Evolutionary conservation across 1,140 invertebrate genomes (phyloP), one percentile per base, ranked within the genome.

Genomic region (Vanessa atalanta): DNA sequence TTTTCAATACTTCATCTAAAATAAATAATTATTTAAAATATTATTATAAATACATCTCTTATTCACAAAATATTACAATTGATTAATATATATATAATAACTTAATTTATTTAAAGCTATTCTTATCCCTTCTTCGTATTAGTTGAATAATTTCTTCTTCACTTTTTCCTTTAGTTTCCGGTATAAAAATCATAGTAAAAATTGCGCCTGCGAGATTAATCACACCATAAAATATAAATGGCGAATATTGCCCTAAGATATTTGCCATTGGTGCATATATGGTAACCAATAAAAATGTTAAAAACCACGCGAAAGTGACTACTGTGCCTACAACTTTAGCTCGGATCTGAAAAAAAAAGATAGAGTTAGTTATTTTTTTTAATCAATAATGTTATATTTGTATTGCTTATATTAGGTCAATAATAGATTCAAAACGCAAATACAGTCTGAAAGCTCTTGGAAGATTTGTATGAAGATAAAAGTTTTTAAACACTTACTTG

Each of bases 111-210:
- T 53, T 53, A 8, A 53, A 15, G 15, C n/a, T 53, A 53, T 43
- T 43, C 16, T 57, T 57, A 57, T 13, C 55, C 13, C 55, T 57
- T 57, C 55, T 20, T 57, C 31, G 43, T 23, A 68, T 47, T 7
- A 57, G 15, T n/a, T 68, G 43, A 16, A 15, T n/a, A 26, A 87
- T 83, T 73, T 87, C 77, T 37, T 82, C 82, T 3, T 83, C 79
- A 26, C 57, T 79, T 65, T 79, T 83, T 6, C 82, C 82, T 55
- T 76, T 84, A 4, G 85, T 87, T 60, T 87, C 85, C 37, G 85
- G 82, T 47, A 85, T 31, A 15, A 78, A 76, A 47, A 79, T 51
- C 8, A 79, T 47, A 9, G 72, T 70, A 8, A 78, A 73, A 60
- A 79, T 51, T 16, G 74, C 65, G 4, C 82, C 83, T 13, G 78